phyloP scores from a whole-genome alignment of 2,888 invertebrate species.

The Oxystoma pomonae region DNA sequence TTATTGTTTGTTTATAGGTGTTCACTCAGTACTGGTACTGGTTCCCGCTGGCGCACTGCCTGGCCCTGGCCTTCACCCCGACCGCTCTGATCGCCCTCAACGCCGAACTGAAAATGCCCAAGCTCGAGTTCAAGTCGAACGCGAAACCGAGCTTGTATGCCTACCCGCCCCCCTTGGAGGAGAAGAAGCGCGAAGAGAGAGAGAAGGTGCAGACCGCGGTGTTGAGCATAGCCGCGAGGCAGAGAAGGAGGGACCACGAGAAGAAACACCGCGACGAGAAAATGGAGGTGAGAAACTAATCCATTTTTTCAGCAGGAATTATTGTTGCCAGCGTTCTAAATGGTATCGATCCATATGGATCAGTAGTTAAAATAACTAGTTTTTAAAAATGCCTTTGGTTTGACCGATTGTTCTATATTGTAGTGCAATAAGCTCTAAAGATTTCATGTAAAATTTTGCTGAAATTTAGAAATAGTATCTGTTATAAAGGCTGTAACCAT shows the following conservation, averaged over 20 bases:
- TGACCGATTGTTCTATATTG: too few relatives aligned
- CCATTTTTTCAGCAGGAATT: too few relatives aligned
- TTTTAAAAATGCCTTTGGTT: too few relatives aligned
- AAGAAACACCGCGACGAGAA: constrained; percentile 58
- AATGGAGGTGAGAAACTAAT: constrained; percentile 63
- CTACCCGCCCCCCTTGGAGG: constrained; percentile 95
- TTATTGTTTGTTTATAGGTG: constrained; percentile 43
- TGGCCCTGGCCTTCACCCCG: constrained; percentile 93
- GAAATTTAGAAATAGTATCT: too few relatives aligned
- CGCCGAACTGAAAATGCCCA: constrained; percentile 88
- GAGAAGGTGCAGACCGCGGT: constrained; percentile 98
- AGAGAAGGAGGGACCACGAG: constrained; percentile 79
- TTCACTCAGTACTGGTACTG: constrained; percentile 99
- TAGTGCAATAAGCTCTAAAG: too few relatives aligned
- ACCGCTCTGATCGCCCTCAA: constrained; percentile 94
- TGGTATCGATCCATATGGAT: too few relatives aligned
- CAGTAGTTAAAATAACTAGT: too few relatives aligned
- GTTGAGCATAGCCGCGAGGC: constrained; percentile 92
- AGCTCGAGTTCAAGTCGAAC: constrained; percentile 86
- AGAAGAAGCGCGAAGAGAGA: constrained; percentile 96
- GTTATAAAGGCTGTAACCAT: too few relatives aligned
- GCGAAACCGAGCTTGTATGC: constrained; percentile 94
- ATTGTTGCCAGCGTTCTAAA: too few relatives aligned
- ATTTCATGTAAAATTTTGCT: too few relatives aligned
- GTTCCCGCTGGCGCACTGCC: constrained; percentile 96